Evolutionary conservation across 2,888 invertebrate species (phyloP), one percentile per base, ranked within the genome.

Genomic region (Cryptophagus acutangulus): DNA sequence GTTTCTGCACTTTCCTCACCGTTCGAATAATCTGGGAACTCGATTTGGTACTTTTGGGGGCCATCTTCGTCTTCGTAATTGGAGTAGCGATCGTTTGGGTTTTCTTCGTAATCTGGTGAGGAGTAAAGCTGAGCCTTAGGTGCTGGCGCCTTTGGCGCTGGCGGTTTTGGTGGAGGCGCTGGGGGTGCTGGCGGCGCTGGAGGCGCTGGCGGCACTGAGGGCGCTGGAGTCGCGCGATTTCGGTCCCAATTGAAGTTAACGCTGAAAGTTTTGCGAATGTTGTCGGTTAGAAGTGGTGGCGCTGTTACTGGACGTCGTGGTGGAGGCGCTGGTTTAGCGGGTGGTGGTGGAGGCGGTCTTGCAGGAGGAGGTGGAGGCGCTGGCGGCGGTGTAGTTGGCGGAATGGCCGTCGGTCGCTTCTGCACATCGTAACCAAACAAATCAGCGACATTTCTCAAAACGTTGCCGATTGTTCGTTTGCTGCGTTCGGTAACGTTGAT

Each of bases 381-480:
- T 5, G 43, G 36, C 3, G 54, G 28, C 12, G 48, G 45, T 5
- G 52, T 40, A 13, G 48, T 36, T 1, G 53, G 43, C 9, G 55
- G 42, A 2, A 53, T 42, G 1, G 51, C 44, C 14, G 50, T 36
- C 2, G 47, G 38, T 43, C 69, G 60, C 50, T 67, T 65, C 29
- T 58, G 55, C 17, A 69, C 62, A 51, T 69, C 69, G 47, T 67
- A 70, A 17, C 70, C 70, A 47, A 70, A 68, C 35, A 63, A 52
- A 49, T 70, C 69, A 9, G 66, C 69, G 17, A 70, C 61, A 42
- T 62, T 59, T 26, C 61, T 58, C 15, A 70, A 45, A 33, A 68
- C 55, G n/a, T 58, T 47, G 42, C 67, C 69, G 34, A 70, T 57
- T 33, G 67, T 69, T 48, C 70, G 50, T 54, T 69, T 70, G 16